These are phyloP conservation scores for Sinotaia quadrata DNA, from an alignment of 2,888 invertebrate genomes.

Conservation along the genomic window DNA sequence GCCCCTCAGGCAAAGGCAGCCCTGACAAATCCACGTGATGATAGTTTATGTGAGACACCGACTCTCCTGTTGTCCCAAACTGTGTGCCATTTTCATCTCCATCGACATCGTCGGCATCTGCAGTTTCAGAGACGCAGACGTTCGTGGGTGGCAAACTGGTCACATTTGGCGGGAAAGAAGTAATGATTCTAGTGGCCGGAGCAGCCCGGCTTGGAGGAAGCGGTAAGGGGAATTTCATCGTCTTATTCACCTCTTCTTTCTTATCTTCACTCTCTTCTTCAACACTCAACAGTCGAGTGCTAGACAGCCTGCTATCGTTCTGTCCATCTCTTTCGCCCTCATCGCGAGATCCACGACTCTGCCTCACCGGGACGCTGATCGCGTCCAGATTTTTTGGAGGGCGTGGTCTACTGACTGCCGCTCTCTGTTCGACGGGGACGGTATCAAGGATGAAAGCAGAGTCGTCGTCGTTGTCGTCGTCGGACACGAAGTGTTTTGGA, in stretches of 20 bases:
- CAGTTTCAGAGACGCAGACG: no score
- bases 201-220: no score
- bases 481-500: no score
- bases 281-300: neutral
- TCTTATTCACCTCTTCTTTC: neutral
- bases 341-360: neutral
- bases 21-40: slow-evolving; percentile 12
- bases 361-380: neutral
- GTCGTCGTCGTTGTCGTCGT: slow-evolving; percentile 33
- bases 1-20: slow-evolving; percentile 11
- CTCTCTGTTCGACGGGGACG: neutral
- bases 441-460: slow-evolving; percentile 27
- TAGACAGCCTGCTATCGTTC: neutral
- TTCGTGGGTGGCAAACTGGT: no score
- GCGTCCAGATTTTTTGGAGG: neutral
- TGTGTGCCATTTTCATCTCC: neutral
- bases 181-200: no score
- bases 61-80: no score
- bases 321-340: neutral
- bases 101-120: neutral
- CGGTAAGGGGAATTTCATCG: no score
- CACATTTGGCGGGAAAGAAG: no score
- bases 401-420: neutral
- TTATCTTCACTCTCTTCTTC: neutral
- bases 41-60: slow-evolving; percentile 6